Conservation (phyloP, 2,888 invertebrate species). For the Noctua fimbriata region DNA sequence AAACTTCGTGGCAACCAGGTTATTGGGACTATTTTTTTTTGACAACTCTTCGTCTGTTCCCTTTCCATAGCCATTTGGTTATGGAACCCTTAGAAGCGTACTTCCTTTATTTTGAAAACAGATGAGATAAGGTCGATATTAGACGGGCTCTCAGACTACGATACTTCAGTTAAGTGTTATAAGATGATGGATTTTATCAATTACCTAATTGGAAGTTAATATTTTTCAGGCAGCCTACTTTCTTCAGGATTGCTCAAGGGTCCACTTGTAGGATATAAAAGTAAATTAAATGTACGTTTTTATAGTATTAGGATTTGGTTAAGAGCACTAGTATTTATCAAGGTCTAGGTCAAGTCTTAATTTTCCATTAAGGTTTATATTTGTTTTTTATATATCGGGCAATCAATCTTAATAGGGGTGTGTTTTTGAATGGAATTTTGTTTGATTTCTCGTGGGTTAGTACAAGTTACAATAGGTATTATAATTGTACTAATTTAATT, state of each 20-base stretch:
- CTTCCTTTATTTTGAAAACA: neutral
- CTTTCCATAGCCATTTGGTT: too few relatives aligned
- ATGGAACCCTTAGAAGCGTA: too few relatives aligned
- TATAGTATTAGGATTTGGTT: neutral
- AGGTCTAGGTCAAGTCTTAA: neutral
- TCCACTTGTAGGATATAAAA: slow-evolving; percentile 19
- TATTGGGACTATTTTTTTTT: neutral
- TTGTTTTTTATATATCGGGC: too few relatives aligned
- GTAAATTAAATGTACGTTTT: neutral
- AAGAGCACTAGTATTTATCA: neutral
- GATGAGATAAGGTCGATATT: neutral
- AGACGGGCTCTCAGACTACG: slow-evolving; percentile 13
- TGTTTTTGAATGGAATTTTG: neutral
- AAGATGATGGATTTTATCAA: slow-evolving; percentile 54
- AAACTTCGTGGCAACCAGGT: neutral
- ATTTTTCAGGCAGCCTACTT: slow-evolving; percentile 14
- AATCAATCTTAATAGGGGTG: neutral
- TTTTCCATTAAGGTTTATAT: neutral
- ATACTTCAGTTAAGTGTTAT: slow-evolving; percentile 28
- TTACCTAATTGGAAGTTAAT: slow-evolving; percentile 52
- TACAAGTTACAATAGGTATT: too few relatives aligned
- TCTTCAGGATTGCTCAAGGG: slow-evolving; percentile 31
- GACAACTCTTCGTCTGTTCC: too few relatives aligned
- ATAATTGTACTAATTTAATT: too few relatives aligned
- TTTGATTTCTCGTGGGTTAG: neutral